These are phyloP conservation scores for Calameuta pallipes DNA, from an alignment of 2,888 invertebrate genomes.

Conservation along the genomic window DNA sequence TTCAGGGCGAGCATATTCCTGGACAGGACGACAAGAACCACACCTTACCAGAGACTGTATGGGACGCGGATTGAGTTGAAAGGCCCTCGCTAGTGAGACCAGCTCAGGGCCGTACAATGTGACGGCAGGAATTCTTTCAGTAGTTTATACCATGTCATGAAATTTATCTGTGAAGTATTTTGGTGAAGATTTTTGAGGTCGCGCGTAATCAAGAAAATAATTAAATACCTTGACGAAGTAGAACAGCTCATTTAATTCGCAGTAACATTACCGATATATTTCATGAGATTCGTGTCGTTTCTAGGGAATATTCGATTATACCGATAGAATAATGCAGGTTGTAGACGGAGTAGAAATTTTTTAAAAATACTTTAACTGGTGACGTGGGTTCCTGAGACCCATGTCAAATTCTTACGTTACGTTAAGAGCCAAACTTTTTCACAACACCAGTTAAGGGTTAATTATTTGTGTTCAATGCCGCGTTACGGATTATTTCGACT, in stretches of 20 bases:
- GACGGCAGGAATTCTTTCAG: neutral
- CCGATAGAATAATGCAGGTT: neutral
- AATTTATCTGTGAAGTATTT: neutral
- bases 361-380: no score
- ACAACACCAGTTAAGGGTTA: neutral
- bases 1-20: conserved; percentile 46
- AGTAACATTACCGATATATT: neutral
- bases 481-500: neutral
- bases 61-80: conserved; percentile 55
- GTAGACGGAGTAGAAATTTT: neutral
- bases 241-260: neutral
- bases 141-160: neutral
- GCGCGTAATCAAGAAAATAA: neutral
- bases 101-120: conserved; percentile 48
- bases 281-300: neutral
- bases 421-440: no score
- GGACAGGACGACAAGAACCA: conserved; percentile 52
- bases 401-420: no score
- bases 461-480: neutral
- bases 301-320: neutral
- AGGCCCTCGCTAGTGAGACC: conserved; percentile 58
- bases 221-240: neutral
- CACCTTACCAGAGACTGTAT: conserved; percentile 59
- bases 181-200: neutral
- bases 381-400: no score